phyloP scores from a whole-genome alignment of 2,113 vertebrate genomes.

The Candoia aspera region DNA sequence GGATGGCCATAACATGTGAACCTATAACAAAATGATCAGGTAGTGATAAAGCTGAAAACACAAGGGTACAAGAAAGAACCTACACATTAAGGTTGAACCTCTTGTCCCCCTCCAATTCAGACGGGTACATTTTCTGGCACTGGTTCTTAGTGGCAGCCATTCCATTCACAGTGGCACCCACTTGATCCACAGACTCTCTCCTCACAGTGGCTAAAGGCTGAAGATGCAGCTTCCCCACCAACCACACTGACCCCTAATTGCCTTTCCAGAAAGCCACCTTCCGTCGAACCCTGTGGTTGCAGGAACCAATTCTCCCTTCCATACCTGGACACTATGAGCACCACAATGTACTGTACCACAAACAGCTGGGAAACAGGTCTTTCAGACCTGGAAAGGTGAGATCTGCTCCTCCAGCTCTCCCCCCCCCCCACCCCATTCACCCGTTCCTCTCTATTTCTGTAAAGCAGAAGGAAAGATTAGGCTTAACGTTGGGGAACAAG shows the following conservation, averaged over 20 bases:
- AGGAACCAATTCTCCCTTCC: background rate
- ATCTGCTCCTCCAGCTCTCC: background rate
- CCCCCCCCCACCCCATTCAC: background rate
- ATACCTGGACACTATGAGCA: background rate
- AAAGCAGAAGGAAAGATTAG: background rate
- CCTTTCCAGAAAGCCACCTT: background rate
- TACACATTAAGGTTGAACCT: background rate
- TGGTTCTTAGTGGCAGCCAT: background rate
- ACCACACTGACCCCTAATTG: background rate
- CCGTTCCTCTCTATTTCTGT: background rate
- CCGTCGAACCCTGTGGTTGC: background rate
- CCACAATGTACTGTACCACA: background rate
- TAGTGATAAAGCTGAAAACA: background rate
- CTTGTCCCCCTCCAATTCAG: background rate
- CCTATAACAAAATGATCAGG: background rate
- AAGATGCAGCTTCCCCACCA: background rate
- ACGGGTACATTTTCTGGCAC: background rate
- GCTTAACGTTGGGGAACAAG: background rate
- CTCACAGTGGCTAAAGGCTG: background rate
- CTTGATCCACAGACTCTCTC: background rate
- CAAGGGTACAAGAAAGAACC: background rate
- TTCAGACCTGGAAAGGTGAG: background rate
- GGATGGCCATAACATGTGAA: no score
- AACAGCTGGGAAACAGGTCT: background rate
- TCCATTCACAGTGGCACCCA: background rate